Conservation (phyloP, 2,113 vertebrate genomes). For the Taurulus bubalis region DNA sequence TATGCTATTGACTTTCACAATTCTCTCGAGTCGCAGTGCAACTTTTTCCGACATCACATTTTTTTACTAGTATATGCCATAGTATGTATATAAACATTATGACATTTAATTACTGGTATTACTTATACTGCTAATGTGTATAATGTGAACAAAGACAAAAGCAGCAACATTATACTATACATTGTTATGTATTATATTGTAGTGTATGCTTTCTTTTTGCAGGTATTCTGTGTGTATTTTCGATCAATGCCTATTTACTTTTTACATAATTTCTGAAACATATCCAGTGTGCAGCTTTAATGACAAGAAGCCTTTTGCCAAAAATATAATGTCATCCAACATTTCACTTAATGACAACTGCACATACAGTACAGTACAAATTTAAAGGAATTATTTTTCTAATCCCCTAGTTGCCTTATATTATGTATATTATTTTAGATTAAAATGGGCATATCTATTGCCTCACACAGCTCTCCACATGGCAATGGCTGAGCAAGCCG, state of each 20-base stretch:
- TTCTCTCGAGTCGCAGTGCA: slow-evolving; percentile 28
- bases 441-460: background rate
- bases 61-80: background rate
- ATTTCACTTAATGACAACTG: background rate
- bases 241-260: background rate
- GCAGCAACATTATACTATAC: background rate
- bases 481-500: too few relatives aligned
- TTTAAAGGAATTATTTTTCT: background rate
- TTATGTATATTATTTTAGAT: background rate
- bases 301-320: background rate
- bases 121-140: background rate
- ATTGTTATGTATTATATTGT: background rate
- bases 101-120: background rate
- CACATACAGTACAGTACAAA: background rate
- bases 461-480: background rate
- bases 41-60: background rate
- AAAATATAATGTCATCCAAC: background rate
- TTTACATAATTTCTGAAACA: background rate
- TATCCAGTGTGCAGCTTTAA: background rate
- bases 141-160: background rate
- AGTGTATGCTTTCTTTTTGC: background rate
- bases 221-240: background rate
- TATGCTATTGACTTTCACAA: slow-evolving; percentile 49
- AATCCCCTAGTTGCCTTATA: background rate
- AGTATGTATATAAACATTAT: background rate